phyloP scores from a whole-genome alignment of 2,888 invertebrate species.

The Polylopha cassiicola region DNA sequence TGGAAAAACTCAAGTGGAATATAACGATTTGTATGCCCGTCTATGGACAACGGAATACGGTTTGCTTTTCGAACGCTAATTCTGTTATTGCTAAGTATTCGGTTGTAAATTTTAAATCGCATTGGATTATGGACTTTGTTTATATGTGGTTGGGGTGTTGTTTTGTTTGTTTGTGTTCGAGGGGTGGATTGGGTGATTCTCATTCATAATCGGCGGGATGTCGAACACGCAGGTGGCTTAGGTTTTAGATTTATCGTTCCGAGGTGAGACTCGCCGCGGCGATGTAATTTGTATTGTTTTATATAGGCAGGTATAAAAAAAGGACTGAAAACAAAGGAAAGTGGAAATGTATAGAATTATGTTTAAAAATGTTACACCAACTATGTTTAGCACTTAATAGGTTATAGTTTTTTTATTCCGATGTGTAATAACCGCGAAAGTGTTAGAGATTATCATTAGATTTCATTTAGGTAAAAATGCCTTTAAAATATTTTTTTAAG shows the following conservation, averaged over 20 bases:
- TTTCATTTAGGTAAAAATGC: too few species aligned
- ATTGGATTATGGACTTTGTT: constrained; percentile 32
- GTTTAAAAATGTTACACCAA: too few species aligned
- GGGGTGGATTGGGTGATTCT: constrained; percentile 42
- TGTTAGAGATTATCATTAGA: too few species aligned
- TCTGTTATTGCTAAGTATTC: constrained; percentile 53
- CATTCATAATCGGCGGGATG: constrained; percentile 69
- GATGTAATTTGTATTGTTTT: constrained; percentile 61
- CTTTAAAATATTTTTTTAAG: too few species aligned
- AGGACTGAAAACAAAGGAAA: too few species aligned
- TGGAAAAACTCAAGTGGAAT: constrained; percentile 36
- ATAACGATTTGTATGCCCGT: constrained; percentile 58
- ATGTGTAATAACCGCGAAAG: too few species aligned
- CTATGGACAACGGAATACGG: constrained; percentile 64
- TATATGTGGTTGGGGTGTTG: constrained; percentile 29
- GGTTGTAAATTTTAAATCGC: constrained; percentile 16
- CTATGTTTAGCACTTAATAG: too few species aligned
- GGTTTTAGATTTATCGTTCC: constrained; percentile 68
- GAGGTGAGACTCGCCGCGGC: constrained; percentile 57
- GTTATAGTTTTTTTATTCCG: too few species aligned
- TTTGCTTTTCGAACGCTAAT: constrained; percentile 68
- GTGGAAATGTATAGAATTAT: too few species aligned
- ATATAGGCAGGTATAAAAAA: constrained; percentile 21
- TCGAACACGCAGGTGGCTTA: constrained; percentile 73
- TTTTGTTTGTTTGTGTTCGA: constrained; percentile 29